phyloP scores from a whole-genome alignment of 2,888 invertebrate genomes.

The Eupithecia exiguata region DNA sequence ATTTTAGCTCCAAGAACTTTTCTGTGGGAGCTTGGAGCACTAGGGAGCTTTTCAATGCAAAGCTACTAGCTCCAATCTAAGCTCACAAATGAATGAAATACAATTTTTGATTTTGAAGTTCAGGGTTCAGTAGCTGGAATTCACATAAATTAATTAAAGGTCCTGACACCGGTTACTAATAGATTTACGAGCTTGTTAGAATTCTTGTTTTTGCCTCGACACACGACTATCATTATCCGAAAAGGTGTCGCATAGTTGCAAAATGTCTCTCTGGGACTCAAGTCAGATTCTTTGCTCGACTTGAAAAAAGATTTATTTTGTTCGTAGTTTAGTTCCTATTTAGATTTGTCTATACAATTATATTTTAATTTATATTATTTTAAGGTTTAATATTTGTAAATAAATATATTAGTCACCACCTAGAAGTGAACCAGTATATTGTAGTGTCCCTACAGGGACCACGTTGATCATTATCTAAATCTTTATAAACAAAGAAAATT shows the following conservation, averaged over 20 bases:
- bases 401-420: too few species aligned
- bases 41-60: neutral
- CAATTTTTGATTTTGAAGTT: conserved; percentile 36
- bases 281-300: neutral
- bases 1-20: neutral
- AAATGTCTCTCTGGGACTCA: conserved; percentile 4
- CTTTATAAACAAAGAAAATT: too few species aligned
- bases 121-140: conserved; percentile 66
- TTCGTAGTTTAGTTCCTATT: too few species aligned
- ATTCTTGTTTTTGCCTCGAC: conserved; percentile 73
- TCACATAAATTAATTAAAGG: conserved; percentile 75
- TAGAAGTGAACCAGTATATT: too few species aligned
- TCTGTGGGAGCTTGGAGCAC: neutral
- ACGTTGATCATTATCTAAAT: too few species aligned
- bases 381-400: too few species aligned
- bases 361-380: too few species aligned
- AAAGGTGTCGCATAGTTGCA: conserved; percentile 41
- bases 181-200: conserved; percentile 70
- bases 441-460: too few species aligned
- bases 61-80: neutral
- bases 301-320: neutral
- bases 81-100: neutral
- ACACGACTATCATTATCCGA: conserved; percentile 71
- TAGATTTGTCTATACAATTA: too few species aligned
- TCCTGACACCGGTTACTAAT: conserved; percentile 63